Base-by-base conservation (phyloP, 2,797 vertebrate species). In the Sus cebifrons region DNA sequence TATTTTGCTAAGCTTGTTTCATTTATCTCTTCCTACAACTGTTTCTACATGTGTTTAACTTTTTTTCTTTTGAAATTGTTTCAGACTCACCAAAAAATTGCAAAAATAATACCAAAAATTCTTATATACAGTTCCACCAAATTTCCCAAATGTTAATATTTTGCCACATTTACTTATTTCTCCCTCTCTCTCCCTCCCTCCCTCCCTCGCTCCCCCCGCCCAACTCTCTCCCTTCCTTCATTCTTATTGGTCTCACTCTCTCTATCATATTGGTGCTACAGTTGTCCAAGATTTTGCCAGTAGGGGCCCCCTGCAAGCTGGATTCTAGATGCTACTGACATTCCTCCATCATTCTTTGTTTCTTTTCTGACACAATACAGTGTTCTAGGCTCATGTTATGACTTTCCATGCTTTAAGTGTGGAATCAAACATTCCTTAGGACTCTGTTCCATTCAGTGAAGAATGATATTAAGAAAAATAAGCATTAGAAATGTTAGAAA, bases 51-150 rank as follows among this genome's bases (percentile, higher is more conserved):
- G 7, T 54, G 6, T 68, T 94, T 83, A 88, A 36, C 62, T 6
- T 67, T 94, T 97, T 97, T 67, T 56, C 36, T 79, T 92, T 92
- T 90, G 65, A 89, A 90, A 90, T 92, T 5, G 83, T 88, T 96
- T 95, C 9, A 86, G 20, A 68, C 3, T 68, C 81, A 60, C 4
- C 58, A n/a, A 93, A 94, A 94, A 85, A 74, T 54, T 92, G 21
- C 11, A 74, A 65, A 95, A 94, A 56, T 58, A 82, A 82, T 78
- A 10, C n/a, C 29, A 12, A 65, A 77, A 87, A 60, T 87, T 89
- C 5, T 27, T 1, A 29, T 90, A 21, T 44, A 29, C 20, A 1
- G 0, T 52, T 95, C 58, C 49, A 20, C 3, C 13, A 86, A 44
- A 95, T 83, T 96, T 32, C 58, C 21, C 16, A 92, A 56, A 86